Conservation (phyloP, 2,797 vertebrate genomes). For the Enteromius trimaculatus region DNA sequence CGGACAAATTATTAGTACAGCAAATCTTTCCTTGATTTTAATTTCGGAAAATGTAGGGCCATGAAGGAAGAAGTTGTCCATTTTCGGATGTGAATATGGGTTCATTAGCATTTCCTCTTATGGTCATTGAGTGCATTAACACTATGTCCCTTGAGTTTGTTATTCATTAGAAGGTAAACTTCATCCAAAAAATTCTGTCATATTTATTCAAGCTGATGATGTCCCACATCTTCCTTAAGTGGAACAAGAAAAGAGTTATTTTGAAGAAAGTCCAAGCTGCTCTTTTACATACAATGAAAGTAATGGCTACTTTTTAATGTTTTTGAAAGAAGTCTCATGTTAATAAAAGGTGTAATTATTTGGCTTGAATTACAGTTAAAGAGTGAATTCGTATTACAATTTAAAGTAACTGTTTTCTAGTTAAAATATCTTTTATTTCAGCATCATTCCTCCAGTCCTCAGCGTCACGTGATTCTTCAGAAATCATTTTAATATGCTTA, state of each 20-base stretch:
- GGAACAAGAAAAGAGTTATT: neutral
- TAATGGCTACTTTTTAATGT: neutral
- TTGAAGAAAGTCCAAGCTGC: conserved; percentile 8
- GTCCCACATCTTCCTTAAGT: neutral
- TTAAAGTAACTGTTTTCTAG: neutral
- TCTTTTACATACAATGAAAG: neutral
- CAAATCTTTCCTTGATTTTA: conserved; percentile 27
- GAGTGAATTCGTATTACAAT: neutral
- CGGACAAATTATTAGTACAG: conserved; percentile 10
- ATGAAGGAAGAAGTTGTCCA: conserved; percentile 20
- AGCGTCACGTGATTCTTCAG: neutral
- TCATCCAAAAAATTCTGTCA: neutral
- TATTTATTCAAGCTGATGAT: neutral
- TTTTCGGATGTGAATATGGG: conserved; percentile 33
- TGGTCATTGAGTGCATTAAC: conserved; percentile 53
- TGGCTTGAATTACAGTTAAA: neutral
- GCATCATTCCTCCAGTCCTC: neutral
- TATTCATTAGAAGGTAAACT: neutral
- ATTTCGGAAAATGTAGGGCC: conserved; percentile 45
- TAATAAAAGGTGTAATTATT: neutral
- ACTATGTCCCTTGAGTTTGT: neutral
- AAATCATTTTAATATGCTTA: neutral
- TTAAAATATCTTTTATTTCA: neutral
- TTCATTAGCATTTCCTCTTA: conserved; percentile 58
- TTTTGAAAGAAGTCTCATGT: neutral